Base-by-base conservation (phyloP, 2,113 vertebrate genomes). In the Ciconia boyciana region DNA sequence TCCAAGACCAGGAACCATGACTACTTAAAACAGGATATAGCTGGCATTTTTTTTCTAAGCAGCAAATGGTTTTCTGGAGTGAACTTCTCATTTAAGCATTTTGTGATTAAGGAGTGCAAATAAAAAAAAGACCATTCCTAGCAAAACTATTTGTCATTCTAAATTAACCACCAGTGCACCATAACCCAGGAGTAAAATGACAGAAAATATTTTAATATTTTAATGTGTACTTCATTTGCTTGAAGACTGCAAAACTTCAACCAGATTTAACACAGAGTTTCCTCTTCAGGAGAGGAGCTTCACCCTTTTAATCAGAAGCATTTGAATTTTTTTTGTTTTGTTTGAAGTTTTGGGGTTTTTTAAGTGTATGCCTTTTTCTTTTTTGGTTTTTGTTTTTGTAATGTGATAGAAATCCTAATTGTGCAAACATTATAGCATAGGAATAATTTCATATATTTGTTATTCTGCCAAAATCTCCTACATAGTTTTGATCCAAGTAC, bases 351-450 rank as follows among this genome's bases (percentile, higher is more conserved):
- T 34, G 11, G 4, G 7, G 13, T 0, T 11, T 41, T 65, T 52
- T 14, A 76, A 46, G 1, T 10, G 3, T 32, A n/a, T 48, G 13
- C 2, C 2, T 49, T 41, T 79, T 55, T 26, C 0, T 9, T 39
- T 31, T 36, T 54, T 69, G 11, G 2, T 26, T 32, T 69, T 60
- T 9, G 2, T 29, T 31, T 68, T 52, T 75, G 13, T 34, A 78
- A 68, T 6, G n/a, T 6, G n/a, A 75, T 7, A 71, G 32, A 88
- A 89, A 31, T 36, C 9, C 13, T 75, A 62, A 71, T 79, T 32
- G 46, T 46, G 43, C 16, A 78, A 76, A 48, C 44, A n/a, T 7
- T 49, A 13, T 3, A 8, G 29, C 15, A 88, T 7, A 68, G 20
- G 48, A 87, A 62, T 46, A 29, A 48, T 39, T 84, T 79, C 18